Percentiles rank a stretch among this genome's conserved stretches.
phyloP scores from a whole-genome alignment of 1,140 invertebrate genomes.

The Apocrypta bakeri region DNA sequence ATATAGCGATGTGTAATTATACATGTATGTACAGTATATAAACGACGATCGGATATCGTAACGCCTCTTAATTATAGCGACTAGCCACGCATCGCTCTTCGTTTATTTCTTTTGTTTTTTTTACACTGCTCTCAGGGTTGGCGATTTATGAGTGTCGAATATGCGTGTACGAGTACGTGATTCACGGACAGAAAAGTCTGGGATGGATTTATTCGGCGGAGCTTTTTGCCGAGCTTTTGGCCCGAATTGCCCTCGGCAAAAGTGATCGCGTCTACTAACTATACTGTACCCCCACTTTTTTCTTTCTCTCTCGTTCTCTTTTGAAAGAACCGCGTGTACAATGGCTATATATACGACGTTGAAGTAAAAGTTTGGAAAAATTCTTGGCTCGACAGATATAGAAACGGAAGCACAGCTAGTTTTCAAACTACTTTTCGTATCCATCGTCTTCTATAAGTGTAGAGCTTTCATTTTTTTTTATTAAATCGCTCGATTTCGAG shows the following conservation, averaged over 20 bases:
- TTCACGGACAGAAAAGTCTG: not conserved
- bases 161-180: not conserved
- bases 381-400: not conserved
- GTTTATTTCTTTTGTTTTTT: not conserved
- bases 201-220: not conserved
- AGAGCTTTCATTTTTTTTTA: too few species aligned
- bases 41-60: not conserved
- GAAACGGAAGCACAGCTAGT: too few species aligned
- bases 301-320: too few species aligned
- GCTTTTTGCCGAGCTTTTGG: not conserved
- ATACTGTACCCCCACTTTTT: too few species aligned
- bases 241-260: not conserved
- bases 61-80: constrained; percentile 6
- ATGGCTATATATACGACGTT: not conserved
- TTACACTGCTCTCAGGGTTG: not conserved
- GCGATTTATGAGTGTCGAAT: not conserved
- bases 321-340: too few species aligned
- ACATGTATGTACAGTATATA: too few species aligned
- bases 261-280: too few species aligned
- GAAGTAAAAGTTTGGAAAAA: not conserved
- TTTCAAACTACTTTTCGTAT: too few species aligned
- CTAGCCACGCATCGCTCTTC: not conserved
- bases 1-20: too few species aligned
- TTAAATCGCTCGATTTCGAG: too few species aligned
- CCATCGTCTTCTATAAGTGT: too few species aligned